phyloP scores from a whole-genome alignment of 1,140 invertebrate genomes.

The Melipona quadrifasciata region DNA sequence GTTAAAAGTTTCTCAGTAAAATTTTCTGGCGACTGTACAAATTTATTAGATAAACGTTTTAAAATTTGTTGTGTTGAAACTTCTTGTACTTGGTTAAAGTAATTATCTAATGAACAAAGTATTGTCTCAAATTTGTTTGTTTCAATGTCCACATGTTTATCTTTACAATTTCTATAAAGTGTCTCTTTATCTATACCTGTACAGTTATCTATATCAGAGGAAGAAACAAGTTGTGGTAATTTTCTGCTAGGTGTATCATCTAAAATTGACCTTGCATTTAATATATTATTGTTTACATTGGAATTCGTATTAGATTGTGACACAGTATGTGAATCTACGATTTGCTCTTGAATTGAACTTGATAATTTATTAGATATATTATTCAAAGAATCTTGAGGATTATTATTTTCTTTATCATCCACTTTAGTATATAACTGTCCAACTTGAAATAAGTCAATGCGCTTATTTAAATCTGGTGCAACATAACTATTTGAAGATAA shows the following conservation, averaged over 20 bases:
- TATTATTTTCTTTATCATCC: constrained; percentile 18
- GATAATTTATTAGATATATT: background rate
- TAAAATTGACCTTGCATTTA: background rate
- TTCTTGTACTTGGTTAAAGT: constrained; percentile 30
- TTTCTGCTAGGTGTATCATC: background rate
- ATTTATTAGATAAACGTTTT: constrained; percentile 70
- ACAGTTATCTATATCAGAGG: background rate
- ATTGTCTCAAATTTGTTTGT: constrained; percentile 43
- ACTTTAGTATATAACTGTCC: background rate
- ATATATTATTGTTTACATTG: constrained; percentile 37
- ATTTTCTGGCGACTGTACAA: constrained; percentile 63
- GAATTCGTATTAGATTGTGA: constrained; percentile 27
- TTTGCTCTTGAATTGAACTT: background rate
- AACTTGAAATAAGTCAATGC: constrained; percentile 43
- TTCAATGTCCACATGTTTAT: background rate
- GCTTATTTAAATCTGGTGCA: constrained; percentile 52
- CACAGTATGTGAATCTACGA: background rate
- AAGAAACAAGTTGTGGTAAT: background rate
- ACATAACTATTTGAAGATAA: background rate
- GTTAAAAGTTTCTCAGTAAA: constrained; percentile 74
- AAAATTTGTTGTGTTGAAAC: constrained; percentile 46
- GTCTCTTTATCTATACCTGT: background rate
- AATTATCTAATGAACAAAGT: constrained; percentile 36
- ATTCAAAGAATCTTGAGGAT: background rate
- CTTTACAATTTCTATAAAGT: background rate